Evolutionary conservation across 2,888 invertebrate genomes (phyloP).

Genomic region (Elmis aenea): DNA sequence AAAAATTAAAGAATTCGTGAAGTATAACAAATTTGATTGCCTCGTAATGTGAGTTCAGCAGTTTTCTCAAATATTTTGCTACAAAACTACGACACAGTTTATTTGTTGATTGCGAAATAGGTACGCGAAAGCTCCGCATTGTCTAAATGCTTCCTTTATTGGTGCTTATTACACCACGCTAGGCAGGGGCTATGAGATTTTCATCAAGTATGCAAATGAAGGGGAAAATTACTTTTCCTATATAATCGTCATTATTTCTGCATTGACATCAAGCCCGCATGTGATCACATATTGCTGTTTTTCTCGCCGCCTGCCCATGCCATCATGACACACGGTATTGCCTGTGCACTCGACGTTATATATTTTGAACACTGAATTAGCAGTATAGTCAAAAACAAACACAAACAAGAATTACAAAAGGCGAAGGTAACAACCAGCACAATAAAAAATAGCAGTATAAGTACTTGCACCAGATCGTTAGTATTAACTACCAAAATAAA

Average conservation of each 20-base stretch:
- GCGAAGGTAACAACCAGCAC: no score
- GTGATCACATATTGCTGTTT: constrained; percentile 46
- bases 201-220: constrained; percentile 50
- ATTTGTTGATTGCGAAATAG: no score
- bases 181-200: constrained; percentile 43
- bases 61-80: no score
- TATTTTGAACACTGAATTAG: background rate
- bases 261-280: constrained; percentile 46
- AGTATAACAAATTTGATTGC: constrained; percentile 6
- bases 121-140: no score
- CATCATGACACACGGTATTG: constrained; percentile 22
- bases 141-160: constrained; percentile 16
- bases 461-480: no score
- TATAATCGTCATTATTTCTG: constrained; percentile 51
- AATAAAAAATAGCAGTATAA: no score
- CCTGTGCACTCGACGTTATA: constrained; percentile 16
- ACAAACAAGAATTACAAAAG: no score
- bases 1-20: constrained; percentile 14
- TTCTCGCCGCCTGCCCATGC: constrained; percentile 31
- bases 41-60: constrained; percentile 3
- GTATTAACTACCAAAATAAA: no score
- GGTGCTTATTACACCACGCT: constrained; percentile 19
- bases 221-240: constrained; percentile 51
- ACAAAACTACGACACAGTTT: no score
- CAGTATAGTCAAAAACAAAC: no score